These are phyloP conservation scores for Takifugu ocellatus DNA, from an alignment of 2,797 vertebrate genomes.

Conservation along the genomic window DNA sequence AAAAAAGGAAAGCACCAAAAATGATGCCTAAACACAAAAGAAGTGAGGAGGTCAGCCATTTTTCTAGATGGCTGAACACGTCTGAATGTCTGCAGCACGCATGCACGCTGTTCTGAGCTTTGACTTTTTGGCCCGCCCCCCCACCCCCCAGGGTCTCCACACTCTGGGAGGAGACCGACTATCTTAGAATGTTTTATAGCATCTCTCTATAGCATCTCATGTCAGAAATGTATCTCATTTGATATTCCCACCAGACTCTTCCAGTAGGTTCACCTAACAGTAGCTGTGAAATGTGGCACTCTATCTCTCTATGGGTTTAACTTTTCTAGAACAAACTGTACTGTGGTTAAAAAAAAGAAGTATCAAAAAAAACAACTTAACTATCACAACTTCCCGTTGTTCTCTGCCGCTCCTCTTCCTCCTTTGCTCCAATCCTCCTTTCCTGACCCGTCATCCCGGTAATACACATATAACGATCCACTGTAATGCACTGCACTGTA, in stretches of 20 bases:
- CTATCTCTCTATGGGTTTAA: conserved; percentile 72
- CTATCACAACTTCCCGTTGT: conserved; percentile 53
- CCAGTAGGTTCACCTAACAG: conserved; percentile 73
- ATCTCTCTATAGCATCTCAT: conserved; percentile 75
- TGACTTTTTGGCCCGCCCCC: conserved; percentile 58
- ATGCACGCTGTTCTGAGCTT: conserved; percentile 76
- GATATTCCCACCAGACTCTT: conserved; percentile 70
- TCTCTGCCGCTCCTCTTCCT: conserved; percentile 27
- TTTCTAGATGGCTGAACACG: conserved; percentile 62
- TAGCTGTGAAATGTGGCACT: conserved; percentile 78
- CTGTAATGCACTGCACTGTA: conserved; percentile 82
- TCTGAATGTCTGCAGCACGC: conserved; percentile 78
- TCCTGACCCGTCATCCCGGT: conserved; percentile 56
- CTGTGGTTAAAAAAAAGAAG: conserved; percentile 64
- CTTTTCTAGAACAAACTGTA: conserved; percentile 78
- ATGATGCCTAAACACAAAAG: conserved; percentile 71
- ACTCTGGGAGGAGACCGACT: conserved; percentile 57
- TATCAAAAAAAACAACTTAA: conserved; percentile 38
- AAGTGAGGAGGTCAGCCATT: conserved; percentile 53
- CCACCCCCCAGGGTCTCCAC: conserved; percentile 46
- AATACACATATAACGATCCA: conserved; percentile 75
- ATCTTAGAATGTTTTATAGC: conserved; percentile 78
- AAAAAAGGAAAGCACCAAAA: conserved; percentile 82
- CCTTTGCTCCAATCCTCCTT: conserved; percentile 30
- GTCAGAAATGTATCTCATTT: conserved; percentile 67